Evolutionary conservation across 1,140 invertebrate genomes (phyloP).

Genomic region (Kradibia gibbosae): DNA sequence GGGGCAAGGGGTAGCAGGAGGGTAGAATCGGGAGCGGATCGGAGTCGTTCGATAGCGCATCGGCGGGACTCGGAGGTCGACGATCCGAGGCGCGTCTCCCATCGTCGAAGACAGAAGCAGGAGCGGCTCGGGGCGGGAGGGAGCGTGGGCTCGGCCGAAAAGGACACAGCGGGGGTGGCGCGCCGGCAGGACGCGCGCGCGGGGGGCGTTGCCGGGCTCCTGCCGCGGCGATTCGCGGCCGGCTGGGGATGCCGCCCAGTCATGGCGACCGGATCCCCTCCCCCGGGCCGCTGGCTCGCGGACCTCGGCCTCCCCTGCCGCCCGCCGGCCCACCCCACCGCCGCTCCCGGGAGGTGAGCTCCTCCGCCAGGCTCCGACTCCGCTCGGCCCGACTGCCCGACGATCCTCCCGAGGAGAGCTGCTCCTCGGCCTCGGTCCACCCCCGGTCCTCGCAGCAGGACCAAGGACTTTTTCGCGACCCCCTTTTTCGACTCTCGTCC

Average conservation of each 20-base stretch:
- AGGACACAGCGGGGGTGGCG: background rate
- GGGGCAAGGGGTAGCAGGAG: background rate
- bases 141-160: no score
- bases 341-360: background rate
- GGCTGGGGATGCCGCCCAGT: conserved; percentile 8
- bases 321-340: background rate
- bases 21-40: background rate
- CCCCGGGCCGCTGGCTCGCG: background rate
- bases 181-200: background rate
- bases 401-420: background rate
- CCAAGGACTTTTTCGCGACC: no score
- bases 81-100: no score
- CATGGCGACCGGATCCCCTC: conserved; percentile 15
- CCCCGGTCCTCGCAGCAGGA: background rate
- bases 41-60: no score
- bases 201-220: background rate
- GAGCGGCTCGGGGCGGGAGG: background rate
- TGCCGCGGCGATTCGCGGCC: background rate
- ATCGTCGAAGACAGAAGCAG: background rate
- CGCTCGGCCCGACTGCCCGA: background rate
- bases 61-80: no score
- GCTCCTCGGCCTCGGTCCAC: background rate
- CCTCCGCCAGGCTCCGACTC: background rate
- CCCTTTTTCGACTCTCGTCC: no score
- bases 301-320: background rate